These are phyloP conservation scores for Eurystomus glaucurus DNA, from an alignment of 2,797 vertebrate genomes.

Conservation along the genomic window DNA sequence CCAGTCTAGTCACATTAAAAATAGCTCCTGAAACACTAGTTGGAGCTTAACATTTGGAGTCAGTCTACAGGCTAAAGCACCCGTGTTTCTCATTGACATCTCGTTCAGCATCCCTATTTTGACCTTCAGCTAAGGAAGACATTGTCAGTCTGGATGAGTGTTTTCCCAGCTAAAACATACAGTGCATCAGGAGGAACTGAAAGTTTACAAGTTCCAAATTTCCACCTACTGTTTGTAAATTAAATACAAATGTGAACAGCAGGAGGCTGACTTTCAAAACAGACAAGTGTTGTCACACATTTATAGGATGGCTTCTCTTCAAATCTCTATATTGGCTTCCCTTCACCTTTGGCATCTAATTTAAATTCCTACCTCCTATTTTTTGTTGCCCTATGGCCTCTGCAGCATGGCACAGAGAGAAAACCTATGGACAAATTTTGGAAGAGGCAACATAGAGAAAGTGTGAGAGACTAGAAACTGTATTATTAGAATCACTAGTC, in stretches of 20 bases:
- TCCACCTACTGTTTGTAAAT: slow-evolving; percentile 68
- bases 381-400: neutral
- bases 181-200: slow-evolving; percentile 20
- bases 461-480: neutral
- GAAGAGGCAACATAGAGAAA: neutral
- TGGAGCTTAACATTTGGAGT: neutral
- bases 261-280: slow-evolving; percentile 68
- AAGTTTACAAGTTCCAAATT: slow-evolving; percentile 59
- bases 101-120: neutral
- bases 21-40: neutral
- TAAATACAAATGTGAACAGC: slow-evolving; percentile 72
- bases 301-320: slow-evolving; percentile 34
- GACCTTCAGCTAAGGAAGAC: slow-evolving; percentile 24
- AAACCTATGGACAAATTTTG: neutral
- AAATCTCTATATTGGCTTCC: slow-evolving; percentile 21
- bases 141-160: slow-evolving; percentile 22
- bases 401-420: neutral
- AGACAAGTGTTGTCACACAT: slow-evolving; percentile 65
- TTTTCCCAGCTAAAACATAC: slow-evolving; percentile 52
- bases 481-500: neutral
- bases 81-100: neutral
- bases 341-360: slow-evolving; percentile 23
- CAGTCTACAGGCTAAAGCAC: neutral
- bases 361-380: neutral
- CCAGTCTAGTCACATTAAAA: slow-evolving; percentile 5